phyloP scores from a whole-genome alignment of 2,113 vertebrate genomes.

The Chloropsis hardwickii region DNA sequence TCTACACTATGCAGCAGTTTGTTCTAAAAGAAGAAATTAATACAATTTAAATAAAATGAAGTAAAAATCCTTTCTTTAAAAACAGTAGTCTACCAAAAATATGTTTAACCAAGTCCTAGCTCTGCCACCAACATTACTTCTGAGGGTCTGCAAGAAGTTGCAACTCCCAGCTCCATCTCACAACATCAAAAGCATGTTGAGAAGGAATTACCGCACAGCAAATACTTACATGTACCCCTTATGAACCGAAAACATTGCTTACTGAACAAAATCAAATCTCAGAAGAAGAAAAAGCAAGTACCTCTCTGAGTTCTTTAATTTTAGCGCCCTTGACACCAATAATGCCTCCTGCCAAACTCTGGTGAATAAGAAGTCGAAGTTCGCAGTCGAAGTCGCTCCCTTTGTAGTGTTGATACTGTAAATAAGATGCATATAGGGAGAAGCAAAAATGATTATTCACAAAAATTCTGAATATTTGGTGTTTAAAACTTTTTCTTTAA shows the following conservation, averaged over 20 bases:
- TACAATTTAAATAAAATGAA: not conserved
- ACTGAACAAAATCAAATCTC: not conserved
- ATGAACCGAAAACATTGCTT: not conserved
- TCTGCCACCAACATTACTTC: not conserved
- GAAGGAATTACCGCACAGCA: not conserved
- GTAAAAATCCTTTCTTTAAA: not conserved
- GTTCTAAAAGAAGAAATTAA: not conserved
- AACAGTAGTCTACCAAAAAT: not conserved
- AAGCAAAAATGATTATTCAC: no score
- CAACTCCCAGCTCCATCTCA: not conserved
- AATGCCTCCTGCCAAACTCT: slow-evolving; percentile 93
- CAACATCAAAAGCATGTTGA: not conserved
- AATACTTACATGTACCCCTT: not conserved
- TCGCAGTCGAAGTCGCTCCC: slow-evolving; percentile 96
- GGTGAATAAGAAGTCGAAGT: slow-evolving; percentile 92
- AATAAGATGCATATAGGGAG: slow-evolving; percentile 25
- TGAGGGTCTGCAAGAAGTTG: not conserved
- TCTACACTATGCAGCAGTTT: not conserved
- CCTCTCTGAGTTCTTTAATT: slow-evolving; percentile 97
- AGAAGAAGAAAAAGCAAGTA: slow-evolving; percentile 46
- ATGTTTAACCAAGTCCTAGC: not conserved
- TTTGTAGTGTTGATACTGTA: slow-evolving; percentile 95
- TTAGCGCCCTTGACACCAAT: slow-evolving; percentile 97
- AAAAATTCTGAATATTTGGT: no score
- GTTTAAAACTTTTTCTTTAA: not conserved